A percentile compares a stretch with the other conserved stretches of the same genome.
phyloP scores from a whole-genome alignment of 2,113 vertebrate species.

The Aix galericulata region DNA sequence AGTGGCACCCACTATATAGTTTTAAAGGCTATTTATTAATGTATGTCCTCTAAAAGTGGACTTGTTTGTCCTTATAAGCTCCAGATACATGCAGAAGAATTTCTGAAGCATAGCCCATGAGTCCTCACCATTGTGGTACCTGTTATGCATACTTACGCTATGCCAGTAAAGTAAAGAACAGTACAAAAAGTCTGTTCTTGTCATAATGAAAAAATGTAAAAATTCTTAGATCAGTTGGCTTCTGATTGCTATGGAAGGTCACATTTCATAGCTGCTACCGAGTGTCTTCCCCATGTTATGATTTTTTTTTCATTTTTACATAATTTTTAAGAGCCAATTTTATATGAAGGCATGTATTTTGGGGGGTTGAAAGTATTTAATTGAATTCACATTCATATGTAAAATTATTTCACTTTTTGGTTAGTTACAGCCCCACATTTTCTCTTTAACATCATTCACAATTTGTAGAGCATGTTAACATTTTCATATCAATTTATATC shows the following conservation, averaged over 20 bases:
- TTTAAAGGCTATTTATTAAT: not conserved
- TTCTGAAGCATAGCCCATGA: not conserved
- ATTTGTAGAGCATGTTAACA: not conserved
- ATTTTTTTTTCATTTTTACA: not conserved
- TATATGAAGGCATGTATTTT: not conserved
- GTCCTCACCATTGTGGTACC: not conserved
- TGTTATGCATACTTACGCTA: not conserved
- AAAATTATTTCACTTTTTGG: not conserved
- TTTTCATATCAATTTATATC: not conserved
- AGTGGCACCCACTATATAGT: not conserved
- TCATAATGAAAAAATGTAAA: not conserved
- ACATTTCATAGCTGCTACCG: not conserved
- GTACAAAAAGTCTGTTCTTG: not conserved
- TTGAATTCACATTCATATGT: not conserved
- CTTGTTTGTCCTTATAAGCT: not conserved
- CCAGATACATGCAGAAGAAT: not conserved
- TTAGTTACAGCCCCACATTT: not conserved
- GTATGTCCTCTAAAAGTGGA: not conserved
- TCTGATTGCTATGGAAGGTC: not conserved
- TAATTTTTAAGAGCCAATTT: not conserved
- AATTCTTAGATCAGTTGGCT: not conserved
- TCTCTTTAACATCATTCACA: not conserved
- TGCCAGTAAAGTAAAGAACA: not conserved
- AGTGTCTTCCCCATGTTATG: not conserved
- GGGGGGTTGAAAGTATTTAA: not conserved